Evolutionary conservation across 1,140 invertebrate species (phyloP), one percentile per base, ranked within the genome.

Genomic region (Pectinophora gossypiella): DNA sequence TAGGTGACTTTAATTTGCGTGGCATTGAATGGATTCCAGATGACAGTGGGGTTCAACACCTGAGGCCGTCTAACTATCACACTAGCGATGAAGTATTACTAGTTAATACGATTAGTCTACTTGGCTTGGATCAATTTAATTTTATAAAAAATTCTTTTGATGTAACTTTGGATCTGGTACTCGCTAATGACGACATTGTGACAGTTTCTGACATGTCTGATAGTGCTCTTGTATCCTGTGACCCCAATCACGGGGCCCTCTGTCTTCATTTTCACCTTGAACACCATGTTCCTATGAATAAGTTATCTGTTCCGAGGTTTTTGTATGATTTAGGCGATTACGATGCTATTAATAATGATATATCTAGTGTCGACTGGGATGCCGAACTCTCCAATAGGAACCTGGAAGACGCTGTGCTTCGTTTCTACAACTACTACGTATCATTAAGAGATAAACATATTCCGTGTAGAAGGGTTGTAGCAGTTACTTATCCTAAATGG

Each of bases 81-180:
- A 44, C 20, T 20, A n/a, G 2, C 7, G 49, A 56, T 19, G 54
- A 56, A 48, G 7, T n/a, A 1, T 23, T 35, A 19, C 23, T 65
- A 6, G 27, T 43, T 9, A 59, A 65, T 16, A 53, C 56, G 18
- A 27, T 61, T 10, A 22, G 19, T 19, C 44, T 27, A 6, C 19
- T 48, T 3, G 23, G 53, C 13, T 19, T 61, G 1, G 5, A 16
- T 21, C 55, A 57, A 15, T 61, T 38, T 18, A 61, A 61, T 19
- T 19, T 16, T 10, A 27, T 57, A 0, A 6, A 9, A 12, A 65
- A 61, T 53, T 43, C 36, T 4, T 40, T 22, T 12, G 53, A 43
- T 18, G 55, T 42, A 56, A 58, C 54, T n/a, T 16, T 61, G 1
- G 62, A 58, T 19, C 32, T 61, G 19, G 55, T 56, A 0, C 19